A percentile compares a stretch with the other conserved stretches of the same genome.
These are phyloP conservation scores for Colistium nudipinnis DNA, from an alignment of 2,113 vertebrate species.

Conservation along the genomic window DNA sequence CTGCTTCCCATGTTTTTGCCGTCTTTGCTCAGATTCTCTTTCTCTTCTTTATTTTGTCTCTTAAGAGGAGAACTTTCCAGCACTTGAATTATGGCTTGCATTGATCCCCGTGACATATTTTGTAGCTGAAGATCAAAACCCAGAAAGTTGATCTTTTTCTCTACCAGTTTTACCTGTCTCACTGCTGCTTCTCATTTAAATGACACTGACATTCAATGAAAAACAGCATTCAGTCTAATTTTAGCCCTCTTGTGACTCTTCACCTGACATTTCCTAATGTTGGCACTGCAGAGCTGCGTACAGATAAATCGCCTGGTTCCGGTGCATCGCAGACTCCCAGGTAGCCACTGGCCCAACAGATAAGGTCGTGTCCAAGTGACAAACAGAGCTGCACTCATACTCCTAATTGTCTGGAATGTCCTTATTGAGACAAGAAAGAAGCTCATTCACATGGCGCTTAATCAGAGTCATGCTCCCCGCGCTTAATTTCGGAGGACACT, in stretches of 20 bases:
- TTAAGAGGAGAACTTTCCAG: slow-evolving; percentile 2
- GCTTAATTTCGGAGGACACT: slow-evolving; percentile 76
- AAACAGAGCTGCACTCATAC: slow-evolving; percentile 78
- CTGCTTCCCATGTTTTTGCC: neutral
- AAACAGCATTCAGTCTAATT: neutral
- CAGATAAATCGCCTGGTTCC: slow-evolving; percentile 47
- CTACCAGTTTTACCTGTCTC: neutral
- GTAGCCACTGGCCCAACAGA: slow-evolving; percentile 68
- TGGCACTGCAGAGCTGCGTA: slow-evolving; percentile 14
- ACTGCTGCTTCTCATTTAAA: neutral
- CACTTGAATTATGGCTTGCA: too few relatives aligned
- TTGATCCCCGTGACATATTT: too few relatives aligned
- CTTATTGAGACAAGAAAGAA: slow-evolving; percentile 77
- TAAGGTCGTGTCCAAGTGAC: slow-evolving; percentile 61
- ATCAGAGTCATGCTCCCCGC: slow-evolving; percentile 80
- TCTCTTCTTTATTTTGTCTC: slow-evolving; percentile 17
- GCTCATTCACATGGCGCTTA: slow-evolving; percentile 79
- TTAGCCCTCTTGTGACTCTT: slow-evolving; percentile 4
- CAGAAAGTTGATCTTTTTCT: neutral
- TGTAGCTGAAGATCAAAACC: slow-evolving; percentile 6
- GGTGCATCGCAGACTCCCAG: slow-evolving; percentile 59
- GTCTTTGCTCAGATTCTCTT: neutral
- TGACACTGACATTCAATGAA: neutral
- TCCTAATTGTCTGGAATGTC: slow-evolving; percentile 80
- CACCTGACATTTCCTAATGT: slow-evolving; percentile 38